These are phyloP conservation scores for Drosophila borealis DNA, from an alignment of 2,888 invertebrate genomes.

Conservation along the genomic window DNA sequence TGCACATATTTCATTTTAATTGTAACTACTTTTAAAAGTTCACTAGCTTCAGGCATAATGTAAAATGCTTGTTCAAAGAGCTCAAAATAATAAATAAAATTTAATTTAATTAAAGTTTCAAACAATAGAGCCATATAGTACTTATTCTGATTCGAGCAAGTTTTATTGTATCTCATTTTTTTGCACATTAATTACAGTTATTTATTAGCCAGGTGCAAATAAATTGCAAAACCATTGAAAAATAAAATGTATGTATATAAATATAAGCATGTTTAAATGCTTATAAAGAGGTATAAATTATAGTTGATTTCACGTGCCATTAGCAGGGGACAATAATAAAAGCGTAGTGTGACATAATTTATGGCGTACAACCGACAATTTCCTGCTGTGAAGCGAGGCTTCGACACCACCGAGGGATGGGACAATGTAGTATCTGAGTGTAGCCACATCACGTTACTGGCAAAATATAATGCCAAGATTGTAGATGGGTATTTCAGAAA, in stretches of 20 bases:
- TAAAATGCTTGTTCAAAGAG: slow-evolving; percentile 21
- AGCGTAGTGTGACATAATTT: slow-evolving; percentile 59
- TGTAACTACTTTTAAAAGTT: too few relatives aligned
- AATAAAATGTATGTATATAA: slow-evolving; percentile 25
- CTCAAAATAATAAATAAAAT: slow-evolving; percentile 10
- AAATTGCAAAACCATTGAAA: slow-evolving; percentile 43
- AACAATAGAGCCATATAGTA: slow-evolving; percentile 5
- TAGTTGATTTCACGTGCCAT: slow-evolving; percentile 53
- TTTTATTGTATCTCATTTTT: slow-evolving; percentile 35
- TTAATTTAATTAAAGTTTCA: slow-evolving; percentile 25
- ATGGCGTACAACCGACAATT: slow-evolving; percentile 55
- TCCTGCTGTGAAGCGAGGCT: slow-evolving; percentile 35
- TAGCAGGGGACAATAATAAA: slow-evolving; percentile 39
- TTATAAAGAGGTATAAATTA: slow-evolving; percentile 53
- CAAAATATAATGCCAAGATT: background rate
- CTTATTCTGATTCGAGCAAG: background rate
- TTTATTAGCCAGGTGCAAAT: slow-evolving; percentile 65
- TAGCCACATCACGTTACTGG: slow-evolving; percentile 8
- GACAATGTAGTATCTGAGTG: background rate
- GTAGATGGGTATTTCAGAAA: background rate
- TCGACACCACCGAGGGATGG: slow-evolving; percentile 5
- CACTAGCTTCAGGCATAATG: background rate
- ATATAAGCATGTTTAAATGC: slow-evolving; percentile 45
- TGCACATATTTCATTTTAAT: too few relatives aligned
- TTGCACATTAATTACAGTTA: slow-evolving; percentile 65